Evolutionary conservation across 2,797 vertebrate genomes (phyloP).

Genomic region (Ctenochaetus hawaiiensis): DNA sequence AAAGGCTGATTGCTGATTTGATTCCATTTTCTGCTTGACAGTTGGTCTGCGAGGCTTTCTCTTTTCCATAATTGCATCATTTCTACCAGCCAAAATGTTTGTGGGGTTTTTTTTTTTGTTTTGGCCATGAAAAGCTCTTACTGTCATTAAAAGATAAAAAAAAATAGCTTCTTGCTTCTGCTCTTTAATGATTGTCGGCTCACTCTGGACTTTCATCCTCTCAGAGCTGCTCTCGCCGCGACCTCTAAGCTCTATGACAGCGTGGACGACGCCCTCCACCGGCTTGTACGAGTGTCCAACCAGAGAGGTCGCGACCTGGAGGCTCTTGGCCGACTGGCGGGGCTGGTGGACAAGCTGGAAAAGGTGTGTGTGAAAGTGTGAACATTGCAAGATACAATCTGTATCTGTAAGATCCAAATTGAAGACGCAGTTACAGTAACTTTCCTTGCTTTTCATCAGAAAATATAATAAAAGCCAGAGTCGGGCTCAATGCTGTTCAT

Average conservation of each 20-base stretch:
- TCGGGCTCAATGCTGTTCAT: background rate
- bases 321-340: constrained; percentile 79
- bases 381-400: no score
- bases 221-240: constrained; percentile 80
- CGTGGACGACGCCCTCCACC: constrained; percentile 92
- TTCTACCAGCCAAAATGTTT: background rate
- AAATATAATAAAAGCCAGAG: background rate
- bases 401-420: background rate
- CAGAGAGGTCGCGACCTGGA: constrained; percentile 87
- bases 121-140: background rate
- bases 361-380: constrained; percentile 73
- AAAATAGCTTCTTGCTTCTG: background rate
- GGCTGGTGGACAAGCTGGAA: constrained; percentile 81
- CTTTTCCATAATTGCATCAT: constrained; percentile 17
- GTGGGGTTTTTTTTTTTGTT: background rate
- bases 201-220: background rate
- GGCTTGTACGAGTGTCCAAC: constrained; percentile 90
- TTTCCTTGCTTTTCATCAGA: no score
- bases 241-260: constrained; percentile 90
- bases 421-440: background rate
- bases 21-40: constrained; percentile 14
- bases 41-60: constrained; percentile 1
- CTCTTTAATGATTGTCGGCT: background rate
- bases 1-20: constrained; percentile 14
- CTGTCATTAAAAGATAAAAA: background rate